phyloP scores from a whole-genome alignment of 2,888 invertebrate genomes.

The Acanthosepion lycidas region DNA sequence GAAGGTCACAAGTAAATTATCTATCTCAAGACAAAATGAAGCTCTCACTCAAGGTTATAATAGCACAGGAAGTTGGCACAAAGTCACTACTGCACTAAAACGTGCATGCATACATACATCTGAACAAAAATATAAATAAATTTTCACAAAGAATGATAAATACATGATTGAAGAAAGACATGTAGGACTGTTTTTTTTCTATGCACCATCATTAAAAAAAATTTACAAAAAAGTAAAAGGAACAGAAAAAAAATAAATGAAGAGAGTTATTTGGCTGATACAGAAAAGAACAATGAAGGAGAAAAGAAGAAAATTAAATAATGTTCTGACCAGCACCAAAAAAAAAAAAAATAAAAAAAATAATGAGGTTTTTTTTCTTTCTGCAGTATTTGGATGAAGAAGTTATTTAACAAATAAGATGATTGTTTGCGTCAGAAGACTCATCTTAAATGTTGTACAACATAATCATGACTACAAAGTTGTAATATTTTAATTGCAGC shows the following conservation, averaged over 20 bases:
- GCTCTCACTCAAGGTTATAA: not conserved
- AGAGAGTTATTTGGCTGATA: not conserved
- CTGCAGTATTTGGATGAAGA: not conserved
- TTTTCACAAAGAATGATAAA: slow-evolving; percentile 18
- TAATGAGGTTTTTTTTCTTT: not conserved
- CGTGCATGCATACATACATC: not conserved
- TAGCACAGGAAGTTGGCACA: slow-evolving; percentile 8
- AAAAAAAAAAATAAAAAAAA: not conserved
- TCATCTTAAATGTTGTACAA: not conserved
- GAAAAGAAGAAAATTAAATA: not conserved
- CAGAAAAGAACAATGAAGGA: not conserved
- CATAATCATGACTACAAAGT: not conserved
- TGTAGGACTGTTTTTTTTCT: not conserved
- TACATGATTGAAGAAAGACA: slow-evolving; percentile 1
- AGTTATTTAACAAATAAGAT: not conserved
- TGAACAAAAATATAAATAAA: not conserved
- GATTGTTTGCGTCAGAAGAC: not conserved
- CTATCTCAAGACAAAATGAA: not conserved
- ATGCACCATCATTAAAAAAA: not conserved
- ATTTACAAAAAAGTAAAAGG: not conserved
- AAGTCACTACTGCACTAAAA: slow-evolving; percentile 11
- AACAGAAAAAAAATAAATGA: not conserved
- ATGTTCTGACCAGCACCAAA: not conserved
- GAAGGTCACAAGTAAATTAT: not conserved
- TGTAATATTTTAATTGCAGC: not conserved